Conservation (phyloP, 2,797 vertebrate species). For the Pseudomugil gertrudae region DNA sequence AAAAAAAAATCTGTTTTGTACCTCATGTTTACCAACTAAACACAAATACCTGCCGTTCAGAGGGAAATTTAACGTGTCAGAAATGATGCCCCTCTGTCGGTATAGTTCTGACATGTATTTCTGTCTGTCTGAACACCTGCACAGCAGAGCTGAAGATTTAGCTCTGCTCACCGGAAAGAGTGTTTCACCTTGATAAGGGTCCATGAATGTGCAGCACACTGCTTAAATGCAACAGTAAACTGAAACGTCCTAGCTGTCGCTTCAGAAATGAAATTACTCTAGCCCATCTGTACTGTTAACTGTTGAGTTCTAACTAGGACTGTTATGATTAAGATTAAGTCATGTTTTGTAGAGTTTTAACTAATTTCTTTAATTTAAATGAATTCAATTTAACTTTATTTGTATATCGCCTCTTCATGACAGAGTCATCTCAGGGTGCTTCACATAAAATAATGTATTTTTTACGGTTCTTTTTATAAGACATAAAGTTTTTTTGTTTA, state of each 20-base stretch:
- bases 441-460: too few relatives aligned
- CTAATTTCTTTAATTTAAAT: not conserved
- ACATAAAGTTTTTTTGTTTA: too few relatives aligned
- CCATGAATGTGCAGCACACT: not conserved
- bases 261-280: slow-evolving; percentile 6
- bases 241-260: slow-evolving; percentile 6
- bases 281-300: too few relatives aligned
- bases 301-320: not conserved
- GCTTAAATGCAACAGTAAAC: slow-evolving; percentile 17
- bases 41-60: slow-evolving; percentile 12
- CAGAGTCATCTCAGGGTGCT: too few relatives aligned
- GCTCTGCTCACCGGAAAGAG: slow-evolving; percentile 7
- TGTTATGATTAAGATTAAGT: not conserved
- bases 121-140: slow-evolving; percentile 27
- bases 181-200: slow-evolving; percentile 28
- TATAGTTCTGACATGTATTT: slow-evolving; percentile 26
- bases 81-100: slow-evolving; percentile 9
- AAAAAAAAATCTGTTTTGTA: not conserved
- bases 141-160: too few relatives aligned
- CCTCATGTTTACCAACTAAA: not conserved
- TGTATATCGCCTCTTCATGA: too few relatives aligned
- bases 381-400: too few relatives aligned
- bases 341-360: too few relatives aligned
- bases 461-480: too few relatives aligned
- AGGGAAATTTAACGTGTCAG: slow-evolving; percentile 12